Evolutionary conservation across 2,113 vertebrate genomes (phyloP), one percentile per base, ranked within the genome.

Genomic region (Brachionichthys hirsutus): DNA sequence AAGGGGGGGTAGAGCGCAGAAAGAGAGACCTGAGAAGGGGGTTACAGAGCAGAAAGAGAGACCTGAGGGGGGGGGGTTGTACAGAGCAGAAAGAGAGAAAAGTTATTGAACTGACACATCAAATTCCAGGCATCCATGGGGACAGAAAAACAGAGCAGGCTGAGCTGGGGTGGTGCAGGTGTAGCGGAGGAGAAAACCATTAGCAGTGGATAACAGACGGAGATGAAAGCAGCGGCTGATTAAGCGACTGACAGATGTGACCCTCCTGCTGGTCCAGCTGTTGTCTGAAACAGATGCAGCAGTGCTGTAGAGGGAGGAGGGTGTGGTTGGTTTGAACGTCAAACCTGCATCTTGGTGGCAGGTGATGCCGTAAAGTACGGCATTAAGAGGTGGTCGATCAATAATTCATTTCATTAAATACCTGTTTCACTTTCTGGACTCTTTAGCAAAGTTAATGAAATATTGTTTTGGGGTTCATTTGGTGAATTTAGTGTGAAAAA

Each of bases 251-350:
- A 59, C 78, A 79, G 86, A 82, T 82, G 75, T 81, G 70, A 67
- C 70, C n/a, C 77, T 19, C 18, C 63, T 75, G 77, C 63, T 70
- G 4, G 1, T 74, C 72, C 86, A 82, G 83, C 60, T 87, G 81
- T 77, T 70, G 17, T 16, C 60, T 17, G 15, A 61, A n/a, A 50
- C 70, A 58, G 53, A 56, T 45, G 55, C 52, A 6, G 55, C 64
- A 48, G 58, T 70, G 75, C 67, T 78, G 77, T 55, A 13, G 34
- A 30, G 56, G 48, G 30, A 64, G 48, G 55, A 36, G 58, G 9
- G 65, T 40, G 62, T 67, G 58, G 75, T 50, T 58, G 51, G 47
- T 67, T 42, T 19, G 59, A 71, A 57, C 69, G 58, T 75, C 75
- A 45, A 15, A 56, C 41, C 17, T 44, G 20, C 6, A 67, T 46